Conservation (phyloP, 2,113 vertebrate genomes). For the Daubentonia madagascariensis region DNA sequence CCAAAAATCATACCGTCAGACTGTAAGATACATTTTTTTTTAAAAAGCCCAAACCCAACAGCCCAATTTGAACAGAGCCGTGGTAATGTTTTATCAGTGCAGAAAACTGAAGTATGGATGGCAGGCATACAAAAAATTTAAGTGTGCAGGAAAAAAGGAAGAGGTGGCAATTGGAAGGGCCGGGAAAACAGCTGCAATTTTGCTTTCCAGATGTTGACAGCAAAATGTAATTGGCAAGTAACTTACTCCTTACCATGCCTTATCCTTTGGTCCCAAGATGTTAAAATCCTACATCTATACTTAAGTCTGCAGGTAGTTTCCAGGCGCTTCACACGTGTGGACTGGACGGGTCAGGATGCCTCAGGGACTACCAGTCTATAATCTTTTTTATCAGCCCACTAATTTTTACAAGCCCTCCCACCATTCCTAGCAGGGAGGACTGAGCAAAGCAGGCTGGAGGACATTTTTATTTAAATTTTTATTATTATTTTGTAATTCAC, state of each 20-base stretch:
- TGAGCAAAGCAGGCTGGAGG: neutral
- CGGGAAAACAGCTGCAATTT: slow-evolving; percentile 66
- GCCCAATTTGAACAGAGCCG: slow-evolving; percentile 46
- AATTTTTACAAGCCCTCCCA: slow-evolving; percentile 60
- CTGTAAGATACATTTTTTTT: neutral
- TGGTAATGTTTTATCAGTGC: slow-evolving; percentile 57
- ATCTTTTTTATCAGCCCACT: slow-evolving; percentile 45
- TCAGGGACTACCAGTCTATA: neutral
- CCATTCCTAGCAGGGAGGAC: neutral
- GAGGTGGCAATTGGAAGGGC: slow-evolving; percentile 40
- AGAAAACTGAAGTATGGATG: slow-evolving; percentile 56
- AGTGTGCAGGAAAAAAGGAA: slow-evolving; percentile 36
- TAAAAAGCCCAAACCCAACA: slow-evolving; percentile 49
- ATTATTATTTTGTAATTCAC: neutral
- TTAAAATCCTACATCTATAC: neutral
- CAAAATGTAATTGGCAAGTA: slow-evolving; percentile 64
- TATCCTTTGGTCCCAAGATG: neutral
- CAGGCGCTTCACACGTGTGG: neutral
- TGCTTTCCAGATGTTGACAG: slow-evolving; percentile 72
- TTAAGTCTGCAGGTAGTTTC: neutral
- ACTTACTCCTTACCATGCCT: slow-evolving; percentile 6
- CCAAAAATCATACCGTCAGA: slow-evolving; percentile 38
- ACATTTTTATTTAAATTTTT: slow-evolving; percentile 8
- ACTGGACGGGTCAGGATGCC: neutral
- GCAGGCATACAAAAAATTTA: slow-evolving; percentile 58